phyloP scores from a whole-genome alignment of 2,113 vertebrate genomes.

The Heterotilapia buettikoferi region DNA sequence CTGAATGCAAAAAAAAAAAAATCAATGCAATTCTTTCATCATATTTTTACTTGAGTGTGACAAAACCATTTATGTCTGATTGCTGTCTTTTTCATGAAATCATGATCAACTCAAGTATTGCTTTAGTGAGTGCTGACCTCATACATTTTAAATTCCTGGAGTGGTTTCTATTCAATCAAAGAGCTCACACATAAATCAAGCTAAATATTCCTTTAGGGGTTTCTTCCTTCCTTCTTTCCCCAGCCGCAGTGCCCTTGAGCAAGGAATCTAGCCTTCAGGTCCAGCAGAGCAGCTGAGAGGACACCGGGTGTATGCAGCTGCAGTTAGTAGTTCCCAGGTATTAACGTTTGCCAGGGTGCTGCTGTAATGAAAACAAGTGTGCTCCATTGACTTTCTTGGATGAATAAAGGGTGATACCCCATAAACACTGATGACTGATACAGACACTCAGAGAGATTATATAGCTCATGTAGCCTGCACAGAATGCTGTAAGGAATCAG shows the following conservation, averaged over 20 bases:
- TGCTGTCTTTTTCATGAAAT: background rate
- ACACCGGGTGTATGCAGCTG: background rate
- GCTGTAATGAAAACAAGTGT: background rate
- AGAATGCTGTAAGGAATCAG: conserved; percentile 18
- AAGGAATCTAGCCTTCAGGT: background rate
- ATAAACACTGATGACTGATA: conserved; percentile 51
- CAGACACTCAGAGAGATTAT: conserved; percentile 47
- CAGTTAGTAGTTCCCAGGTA: background rate
- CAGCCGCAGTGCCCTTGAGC: background rate
- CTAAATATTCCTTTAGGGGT: background rate
- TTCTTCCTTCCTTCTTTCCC: background rate
- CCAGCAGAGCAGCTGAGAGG: background rate
- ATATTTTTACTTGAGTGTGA: background rate
- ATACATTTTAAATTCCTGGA: background rate
- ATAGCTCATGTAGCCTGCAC: conserved; percentile 1
- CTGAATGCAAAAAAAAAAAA: background rate
- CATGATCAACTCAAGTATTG: background rate
- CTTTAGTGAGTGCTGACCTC: background rate
- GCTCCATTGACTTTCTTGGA: conserved; percentile 21
- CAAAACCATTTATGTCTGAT: background rate
- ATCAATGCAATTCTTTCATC: background rate
- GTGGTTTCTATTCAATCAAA: background rate
- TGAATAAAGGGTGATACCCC: conserved; percentile 35
- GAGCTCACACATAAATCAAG: background rate
- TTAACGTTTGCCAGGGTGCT: background rate